A percentile compares a stretch with the other conserved stretches of the same genome.
phyloP scores from a whole-genome alignment of 2,797 vertebrate species.

The Xenentodon cancila region DNA sequence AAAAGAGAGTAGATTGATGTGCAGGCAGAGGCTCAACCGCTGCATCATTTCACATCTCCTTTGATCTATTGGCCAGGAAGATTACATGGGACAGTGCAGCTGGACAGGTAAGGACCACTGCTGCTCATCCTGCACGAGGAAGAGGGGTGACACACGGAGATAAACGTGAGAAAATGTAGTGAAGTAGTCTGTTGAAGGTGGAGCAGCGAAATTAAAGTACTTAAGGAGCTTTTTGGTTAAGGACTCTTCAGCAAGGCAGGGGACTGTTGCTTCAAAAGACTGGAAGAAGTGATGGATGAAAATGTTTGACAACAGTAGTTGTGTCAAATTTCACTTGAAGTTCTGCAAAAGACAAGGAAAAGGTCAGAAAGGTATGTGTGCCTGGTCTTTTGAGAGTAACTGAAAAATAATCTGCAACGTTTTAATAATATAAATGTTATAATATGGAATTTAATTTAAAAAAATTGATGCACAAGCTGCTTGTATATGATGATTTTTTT shows the following conservation, averaged over 20 bases:
- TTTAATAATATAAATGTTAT: too few relatives aligned
- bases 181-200: slow-evolving; percentile 34
- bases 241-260: slow-evolving; percentile 11
- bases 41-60: slow-evolving; percentile 30
- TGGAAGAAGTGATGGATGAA: slow-evolving; percentile 5
- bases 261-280: slow-evolving; percentile 19
- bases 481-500: too few relatives aligned
- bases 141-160: slow-evolving; percentile 4
- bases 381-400: slow-evolving; percentile 1
- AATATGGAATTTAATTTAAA: too few relatives aligned
- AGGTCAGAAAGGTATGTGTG: slow-evolving; percentile 34
- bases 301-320: background rate
- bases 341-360: slow-evolving; percentile 4
- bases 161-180: slow-evolving; percentile 21
- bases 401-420: too few relatives aligned
- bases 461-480: too few relatives aligned
- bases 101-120: slow-evolving; percentile 54
- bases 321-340: slow-evolving; percentile 20
- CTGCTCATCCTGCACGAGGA: slow-evolving; percentile 49
- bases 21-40: slow-evolving; percentile 46
- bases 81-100: slow-evolving; percentile 64
- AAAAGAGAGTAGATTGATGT: slow-evolving; percentile 61
- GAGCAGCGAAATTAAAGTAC: slow-evolving; percentile 37
- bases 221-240: slow-evolving; percentile 50
- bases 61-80: slow-evolving; percentile 44